A percentile compares a stretch with the other conserved stretches of the same genome.
Conservation (phyloP, 1,140 invertebrate genomes). For the Drosophila azteca region DNA sequence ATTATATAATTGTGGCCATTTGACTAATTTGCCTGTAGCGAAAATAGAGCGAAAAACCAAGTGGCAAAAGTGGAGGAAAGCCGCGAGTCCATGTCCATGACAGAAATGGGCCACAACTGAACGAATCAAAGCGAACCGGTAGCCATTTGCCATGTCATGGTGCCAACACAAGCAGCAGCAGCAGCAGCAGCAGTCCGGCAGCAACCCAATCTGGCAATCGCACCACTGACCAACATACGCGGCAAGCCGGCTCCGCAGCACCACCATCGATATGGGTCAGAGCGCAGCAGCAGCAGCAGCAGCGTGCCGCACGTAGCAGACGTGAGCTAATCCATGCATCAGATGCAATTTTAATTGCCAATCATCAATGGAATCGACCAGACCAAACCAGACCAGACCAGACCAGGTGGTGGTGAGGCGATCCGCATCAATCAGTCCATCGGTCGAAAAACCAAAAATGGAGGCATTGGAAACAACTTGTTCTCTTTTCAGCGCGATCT, state of each 20-base stretch:
- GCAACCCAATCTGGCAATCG: slow-evolving; percentile 35
- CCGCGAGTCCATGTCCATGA: neutral
- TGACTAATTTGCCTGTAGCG: slow-evolving; percentile 69
- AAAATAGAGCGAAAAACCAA: slow-evolving; percentile 32
- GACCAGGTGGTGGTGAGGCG: neutral
- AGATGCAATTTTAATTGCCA: slow-evolving; percentile 73
- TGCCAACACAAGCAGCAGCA: neutral
- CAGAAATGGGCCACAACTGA: slow-evolving; percentile 22
- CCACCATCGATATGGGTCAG: slow-evolving; percentile 58
- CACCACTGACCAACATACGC: slow-evolving; percentile 69
- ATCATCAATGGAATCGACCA: slow-evolving; percentile 29
- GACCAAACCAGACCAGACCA: neutral
- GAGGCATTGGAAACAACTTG: too few species aligned
- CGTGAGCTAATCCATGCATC: slow-evolving; percentile 59
- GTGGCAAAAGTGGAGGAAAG: slow-evolving; percentile 19
- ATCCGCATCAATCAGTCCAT: too few species aligned
- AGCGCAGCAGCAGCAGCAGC: neutral
- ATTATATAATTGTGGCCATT: slow-evolving; percentile 74
- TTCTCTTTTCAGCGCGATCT: neutral
- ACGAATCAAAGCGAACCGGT: slow-evolving; percentile 38
- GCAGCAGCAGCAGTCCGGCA: too few species aligned
- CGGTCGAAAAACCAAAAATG: too few species aligned
- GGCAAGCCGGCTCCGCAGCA: slow-evolving; percentile 48
- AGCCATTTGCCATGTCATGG: slow-evolving; percentile 51
- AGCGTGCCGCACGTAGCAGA: slow-evolving; percentile 36